Conservation (phyloP, 1,140 invertebrate species). For the Pseudomyrmex gracilis region DNA sequence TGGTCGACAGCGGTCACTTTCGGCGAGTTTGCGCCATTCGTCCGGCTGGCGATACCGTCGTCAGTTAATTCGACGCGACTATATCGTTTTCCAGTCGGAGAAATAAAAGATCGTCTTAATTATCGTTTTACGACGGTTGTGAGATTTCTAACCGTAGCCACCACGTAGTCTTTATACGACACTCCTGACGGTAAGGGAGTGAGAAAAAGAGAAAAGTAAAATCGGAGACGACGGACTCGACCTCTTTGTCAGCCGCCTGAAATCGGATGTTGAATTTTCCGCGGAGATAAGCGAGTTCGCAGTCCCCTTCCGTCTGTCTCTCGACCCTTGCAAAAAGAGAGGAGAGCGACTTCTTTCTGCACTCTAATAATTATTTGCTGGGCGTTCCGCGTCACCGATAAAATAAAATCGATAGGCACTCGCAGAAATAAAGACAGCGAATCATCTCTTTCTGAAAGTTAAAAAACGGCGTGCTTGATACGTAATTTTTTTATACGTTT, state of each 20-base stretch:
- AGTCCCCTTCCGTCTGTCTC: neutral
- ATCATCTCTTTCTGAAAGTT: too few relatives aligned
- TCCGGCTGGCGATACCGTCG: neutral
- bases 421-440: neutral
- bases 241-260: conserved; percentile 45
- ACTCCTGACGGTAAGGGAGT: neutral
- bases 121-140: conserved; percentile 39
- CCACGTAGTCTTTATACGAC: conserved; percentile 47
- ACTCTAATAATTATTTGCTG: conserved; percentile 52
- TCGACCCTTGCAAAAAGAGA: neutral
- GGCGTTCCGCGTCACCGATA: conserved; percentile 15
- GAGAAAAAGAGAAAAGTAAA: conserved; percentile 45
- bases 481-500: neutral
- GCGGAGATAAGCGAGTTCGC: conserved; percentile 42
- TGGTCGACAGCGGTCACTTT: conserved; percentile 3
- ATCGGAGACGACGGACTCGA: conserved; percentile 14
- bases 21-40: neutral
- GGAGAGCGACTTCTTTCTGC: neutral
- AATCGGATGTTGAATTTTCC: conserved; percentile 54
- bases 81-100: conserved; percentile 20
- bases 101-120: conserved; percentile 46
- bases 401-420: conserved; percentile 26
- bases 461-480: neutral
- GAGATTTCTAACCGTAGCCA: conserved; percentile 48
- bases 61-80: neutral